A percentile compares a stretch with the other conserved stretches of the same genome.
phyloP scores from a whole-genome alignment of 1,140 invertebrate genomes.

The Camponotus floridanus region DNA sequence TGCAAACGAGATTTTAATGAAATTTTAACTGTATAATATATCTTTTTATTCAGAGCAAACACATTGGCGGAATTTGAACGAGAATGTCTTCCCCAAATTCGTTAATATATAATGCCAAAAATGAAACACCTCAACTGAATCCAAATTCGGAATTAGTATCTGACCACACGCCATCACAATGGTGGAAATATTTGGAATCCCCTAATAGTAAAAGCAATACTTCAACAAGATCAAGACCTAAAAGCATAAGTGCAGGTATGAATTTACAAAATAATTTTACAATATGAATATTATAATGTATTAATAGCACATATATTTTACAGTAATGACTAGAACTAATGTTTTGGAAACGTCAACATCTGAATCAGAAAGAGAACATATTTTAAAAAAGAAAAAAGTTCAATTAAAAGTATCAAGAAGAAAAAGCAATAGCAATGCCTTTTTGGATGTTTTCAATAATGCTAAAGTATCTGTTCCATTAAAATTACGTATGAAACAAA shows the following conservation, averaged over 20 bases:
- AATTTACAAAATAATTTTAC: not conserved
- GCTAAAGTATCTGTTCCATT: no score
- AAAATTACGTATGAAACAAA: not conserved
- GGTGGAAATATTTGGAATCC: constrained; percentile 55
- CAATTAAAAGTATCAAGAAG: not conserved
- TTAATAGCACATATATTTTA: constrained; percentile 1
- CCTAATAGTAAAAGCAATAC: not conserved
- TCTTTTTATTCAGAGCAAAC: constrained; percentile 26
- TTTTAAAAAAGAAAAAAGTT: constrained; percentile 21
- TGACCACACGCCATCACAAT: not conserved
- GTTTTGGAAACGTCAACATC: not conserved
- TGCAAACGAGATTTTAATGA: not conserved
- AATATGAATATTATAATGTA: not conserved
- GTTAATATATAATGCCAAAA: no score
- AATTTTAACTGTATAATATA: not conserved
- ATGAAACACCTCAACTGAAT: not conserved
- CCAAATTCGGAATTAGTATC: not conserved
- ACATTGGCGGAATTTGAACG: constrained; percentile 65
- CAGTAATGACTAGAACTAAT: not conserved
- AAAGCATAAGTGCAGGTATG: constrained; percentile 15
- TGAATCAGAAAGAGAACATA: constrained; percentile 47
- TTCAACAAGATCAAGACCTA: not conserved
- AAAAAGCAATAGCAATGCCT: constrained; percentile 25
- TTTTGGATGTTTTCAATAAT: constrained; percentile 21
- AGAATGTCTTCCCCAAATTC: not conserved